phyloP scores from a whole-genome alignment of 1,140 invertebrate species.

The Scaptomyza pallida region DNA sequence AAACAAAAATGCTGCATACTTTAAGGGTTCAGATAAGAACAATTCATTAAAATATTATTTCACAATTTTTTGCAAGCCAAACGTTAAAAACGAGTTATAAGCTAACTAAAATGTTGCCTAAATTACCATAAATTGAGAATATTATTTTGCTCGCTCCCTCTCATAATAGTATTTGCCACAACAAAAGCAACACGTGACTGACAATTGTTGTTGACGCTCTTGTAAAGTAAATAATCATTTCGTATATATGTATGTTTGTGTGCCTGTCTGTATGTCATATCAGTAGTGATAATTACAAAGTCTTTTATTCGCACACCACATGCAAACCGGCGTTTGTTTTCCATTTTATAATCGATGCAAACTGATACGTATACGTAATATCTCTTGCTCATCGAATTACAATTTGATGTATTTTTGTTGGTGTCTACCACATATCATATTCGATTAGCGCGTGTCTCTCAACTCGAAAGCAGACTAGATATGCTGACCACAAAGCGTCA shows the following conservation, averaged over 20 bases:
- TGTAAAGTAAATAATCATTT: conserved; percentile 16
- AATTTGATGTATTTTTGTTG: background rate
- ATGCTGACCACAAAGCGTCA: conserved; percentile 7
- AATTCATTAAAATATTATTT: background rate
- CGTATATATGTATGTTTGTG: conserved; percentile 5
- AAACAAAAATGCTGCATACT: conserved; percentile 15
- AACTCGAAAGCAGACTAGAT: conserved; percentile 2
- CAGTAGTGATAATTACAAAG: conserved; percentile 61
- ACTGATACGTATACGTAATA: conserved; percentile 36
- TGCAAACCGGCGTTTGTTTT: conserved; percentile 20
- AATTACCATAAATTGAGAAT: background rate
- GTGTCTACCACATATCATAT: conserved; percentile 9
- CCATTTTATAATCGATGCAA: conserved; percentile 16
- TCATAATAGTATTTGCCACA: conserved; percentile 48
- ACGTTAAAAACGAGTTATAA: background rate
- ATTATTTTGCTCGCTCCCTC: too few species aligned
- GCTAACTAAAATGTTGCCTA: background rate
- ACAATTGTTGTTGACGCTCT: conserved; percentile 46
- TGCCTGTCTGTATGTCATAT: conserved; percentile 30
- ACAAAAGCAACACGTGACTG: conserved; percentile 59
- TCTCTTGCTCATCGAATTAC: conserved; percentile 5
- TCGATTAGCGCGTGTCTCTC: too few species aligned
- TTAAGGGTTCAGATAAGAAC: conserved; percentile 2
- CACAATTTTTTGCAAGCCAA: background rate
- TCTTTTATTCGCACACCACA: conserved; percentile 21